A percentile compares a stretch with the other conserved stretches of the same genome.
Evolutionary conservation across 1,140 invertebrate species (phyloP).

Genomic region (Pseudomyrmex gracilis): DNA sequence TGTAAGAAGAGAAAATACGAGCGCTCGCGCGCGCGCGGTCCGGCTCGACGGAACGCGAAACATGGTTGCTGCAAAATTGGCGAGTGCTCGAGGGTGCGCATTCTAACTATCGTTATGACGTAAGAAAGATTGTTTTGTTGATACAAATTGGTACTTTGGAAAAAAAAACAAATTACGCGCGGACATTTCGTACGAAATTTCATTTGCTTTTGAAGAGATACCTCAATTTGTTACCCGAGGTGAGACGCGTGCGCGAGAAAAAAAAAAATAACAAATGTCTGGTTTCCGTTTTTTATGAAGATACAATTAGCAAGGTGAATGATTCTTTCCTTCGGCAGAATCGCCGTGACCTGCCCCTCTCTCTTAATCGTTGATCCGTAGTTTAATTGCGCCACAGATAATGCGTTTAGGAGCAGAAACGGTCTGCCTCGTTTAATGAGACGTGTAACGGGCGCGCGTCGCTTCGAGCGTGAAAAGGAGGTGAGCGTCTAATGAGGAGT

Average conservation of each 20-base stretch:
- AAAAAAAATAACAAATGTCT: not conserved
- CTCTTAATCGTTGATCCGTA: conserved; percentile 41
- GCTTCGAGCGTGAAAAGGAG: conserved; percentile 45
- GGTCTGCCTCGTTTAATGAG: conserved; percentile 48
- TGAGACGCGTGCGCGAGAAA: not conserved
- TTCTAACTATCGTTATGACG: not conserved
- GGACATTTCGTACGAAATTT: not conserved
- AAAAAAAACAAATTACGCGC: too few species aligned
- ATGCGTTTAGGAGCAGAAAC: conserved; percentile 32
- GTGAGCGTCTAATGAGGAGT: conserved; percentile 13
- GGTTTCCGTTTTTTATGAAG: not conserved
- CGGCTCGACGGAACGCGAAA: not conserved
- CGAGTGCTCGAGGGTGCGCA: not conserved
- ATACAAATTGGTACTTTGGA: not conserved
- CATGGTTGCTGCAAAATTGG: not conserved
- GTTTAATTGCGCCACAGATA: conserved; percentile 48
- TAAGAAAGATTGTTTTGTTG: not conserved
- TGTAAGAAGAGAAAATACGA: conserved; percentile 30
- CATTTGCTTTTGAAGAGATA: not conserved
- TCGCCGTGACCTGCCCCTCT: not conserved
- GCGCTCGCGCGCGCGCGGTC: not conserved
- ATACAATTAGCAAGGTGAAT: conserved; percentile 41
- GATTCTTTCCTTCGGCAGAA: conserved; percentile 39
- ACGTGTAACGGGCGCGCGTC: conserved; percentile 34
- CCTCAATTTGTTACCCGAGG: too few species aligned